phyloP scores from a whole-genome alignment of 1,140 invertebrate genomes.

The Colletes gigas region DNA sequence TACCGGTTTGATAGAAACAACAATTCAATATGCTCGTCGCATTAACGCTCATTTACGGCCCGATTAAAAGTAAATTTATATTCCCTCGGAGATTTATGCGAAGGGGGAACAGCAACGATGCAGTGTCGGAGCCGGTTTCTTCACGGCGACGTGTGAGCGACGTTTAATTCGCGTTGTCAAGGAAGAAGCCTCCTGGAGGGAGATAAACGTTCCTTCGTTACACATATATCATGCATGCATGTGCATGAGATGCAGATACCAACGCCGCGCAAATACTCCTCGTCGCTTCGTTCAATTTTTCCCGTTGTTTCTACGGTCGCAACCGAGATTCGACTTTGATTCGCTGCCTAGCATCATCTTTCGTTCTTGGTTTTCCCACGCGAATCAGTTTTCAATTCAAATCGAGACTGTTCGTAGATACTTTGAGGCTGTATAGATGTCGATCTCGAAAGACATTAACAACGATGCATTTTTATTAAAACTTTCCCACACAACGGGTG shows the following conservation, averaged over 20 bases:
- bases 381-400: too few species aligned
- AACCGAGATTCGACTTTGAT: neutral
- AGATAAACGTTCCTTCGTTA: constrained; percentile 31
- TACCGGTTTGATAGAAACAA: neutral
- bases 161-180: constrained; percentile 53
- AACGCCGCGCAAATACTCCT: neutral
- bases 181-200: constrained; percentile 29
- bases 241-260: neutral
- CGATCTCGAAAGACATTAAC: too few species aligned
- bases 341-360: too few species aligned
- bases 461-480: too few species aligned
- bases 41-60: constrained; percentile 30
- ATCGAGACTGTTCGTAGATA: too few species aligned
- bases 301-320: neutral
- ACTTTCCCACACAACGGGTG: too few species aligned
- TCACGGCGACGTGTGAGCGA: constrained; percentile 41
- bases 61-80: constrained; percentile 44
- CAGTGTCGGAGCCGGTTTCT: constrained; percentile 9
- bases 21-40: constrained; percentile 20
- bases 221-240: neutral
- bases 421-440: too few species aligned
- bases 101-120: constrained; percentile 20
- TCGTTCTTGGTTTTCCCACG: neutral
- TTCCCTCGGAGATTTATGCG: constrained; percentile 22
- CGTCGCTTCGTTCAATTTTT: constrained; percentile 13